Conservation (phyloP, 2,888 invertebrate species). For the Pheosia tremula region DNA sequence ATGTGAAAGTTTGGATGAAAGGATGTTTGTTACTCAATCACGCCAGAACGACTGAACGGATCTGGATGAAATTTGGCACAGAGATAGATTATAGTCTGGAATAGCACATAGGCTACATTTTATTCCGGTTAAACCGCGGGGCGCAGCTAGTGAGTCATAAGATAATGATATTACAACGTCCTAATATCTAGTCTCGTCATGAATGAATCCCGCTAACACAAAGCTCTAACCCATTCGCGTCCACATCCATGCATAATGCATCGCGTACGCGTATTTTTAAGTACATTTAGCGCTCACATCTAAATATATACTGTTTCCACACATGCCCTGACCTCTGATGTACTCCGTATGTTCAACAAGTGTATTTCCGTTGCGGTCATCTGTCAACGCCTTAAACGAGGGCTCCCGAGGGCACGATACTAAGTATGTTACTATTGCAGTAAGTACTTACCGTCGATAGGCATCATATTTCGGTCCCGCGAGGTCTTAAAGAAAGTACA, state of each 20-base stretch:
- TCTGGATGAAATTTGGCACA: too few relatives aligned
- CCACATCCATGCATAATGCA: constrained; percentile 35
- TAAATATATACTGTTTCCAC: constrained; percentile 57
- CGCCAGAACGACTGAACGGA: too few relatives aligned
- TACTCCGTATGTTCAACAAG: constrained; percentile 49
- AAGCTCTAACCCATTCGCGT: not conserved
- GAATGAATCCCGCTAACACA: constrained; percentile 2
- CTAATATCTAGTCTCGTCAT: constrained; percentile 6
- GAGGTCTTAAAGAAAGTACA: constrained; percentile 35
- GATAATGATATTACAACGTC: constrained; percentile 3
- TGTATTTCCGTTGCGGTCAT: constrained; percentile 60
- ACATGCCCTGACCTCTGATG: constrained; percentile 57
- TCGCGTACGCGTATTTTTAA: constrained; percentile 28
- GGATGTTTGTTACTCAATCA: too few relatives aligned
- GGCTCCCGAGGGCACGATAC: constrained; percentile 31
- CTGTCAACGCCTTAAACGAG: constrained; percentile 52
- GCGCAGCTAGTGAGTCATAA: not conserved
- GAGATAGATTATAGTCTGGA: too few relatives aligned
- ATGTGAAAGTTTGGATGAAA: too few relatives aligned
- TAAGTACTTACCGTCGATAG: constrained; percentile 9
- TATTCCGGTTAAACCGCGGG: not conserved
- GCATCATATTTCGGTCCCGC: constrained; percentile 35
- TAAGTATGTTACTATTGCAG: too few relatives aligned
- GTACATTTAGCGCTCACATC: constrained; percentile 35
- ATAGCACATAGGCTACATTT: too few relatives aligned